These are phyloP conservation scores for Mesoligia furuncula DNA, from an alignment of 2,888 invertebrate species.

Conservation along the genomic window DNA sequence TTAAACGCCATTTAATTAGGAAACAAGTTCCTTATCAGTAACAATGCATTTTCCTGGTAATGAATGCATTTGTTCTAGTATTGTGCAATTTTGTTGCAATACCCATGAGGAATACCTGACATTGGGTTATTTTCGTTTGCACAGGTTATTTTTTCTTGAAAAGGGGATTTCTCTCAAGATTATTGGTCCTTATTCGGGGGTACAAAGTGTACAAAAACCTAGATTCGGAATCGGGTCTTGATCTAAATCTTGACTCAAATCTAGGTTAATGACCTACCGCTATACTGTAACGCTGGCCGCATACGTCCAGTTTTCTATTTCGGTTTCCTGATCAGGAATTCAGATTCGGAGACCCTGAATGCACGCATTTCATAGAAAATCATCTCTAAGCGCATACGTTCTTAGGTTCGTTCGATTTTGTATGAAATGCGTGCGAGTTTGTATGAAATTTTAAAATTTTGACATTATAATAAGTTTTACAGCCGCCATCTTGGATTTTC, in stretches of 20 bases:
- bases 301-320: no score
- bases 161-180: no score
- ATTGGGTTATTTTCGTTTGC: not conserved
- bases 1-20: slow-evolving; percentile 4
- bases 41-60: slow-evolving; percentile 18
- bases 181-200: not conserved
- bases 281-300: not conserved
- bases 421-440: no score
- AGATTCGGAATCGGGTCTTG: not conserved
- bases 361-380: no score
- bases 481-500: no score
- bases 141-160: not conserved
- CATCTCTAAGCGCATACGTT: no score
- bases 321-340: no score
- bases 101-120: not conserved
- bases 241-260: slow-evolving; percentile 9
- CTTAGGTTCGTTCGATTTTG: no score
- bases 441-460: no score
- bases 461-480: no score
- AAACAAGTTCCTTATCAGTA: slow-evolving; percentile 21
- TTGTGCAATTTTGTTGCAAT: slow-evolving; percentile 3
- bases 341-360: no score
- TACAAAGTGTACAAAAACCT: no score
- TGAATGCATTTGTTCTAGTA: not conserved
- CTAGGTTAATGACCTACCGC: not conserved